phyloP scores from a whole-genome alignment of 2,888 invertebrate genomes.

The Serrognathus titanus region DNA sequence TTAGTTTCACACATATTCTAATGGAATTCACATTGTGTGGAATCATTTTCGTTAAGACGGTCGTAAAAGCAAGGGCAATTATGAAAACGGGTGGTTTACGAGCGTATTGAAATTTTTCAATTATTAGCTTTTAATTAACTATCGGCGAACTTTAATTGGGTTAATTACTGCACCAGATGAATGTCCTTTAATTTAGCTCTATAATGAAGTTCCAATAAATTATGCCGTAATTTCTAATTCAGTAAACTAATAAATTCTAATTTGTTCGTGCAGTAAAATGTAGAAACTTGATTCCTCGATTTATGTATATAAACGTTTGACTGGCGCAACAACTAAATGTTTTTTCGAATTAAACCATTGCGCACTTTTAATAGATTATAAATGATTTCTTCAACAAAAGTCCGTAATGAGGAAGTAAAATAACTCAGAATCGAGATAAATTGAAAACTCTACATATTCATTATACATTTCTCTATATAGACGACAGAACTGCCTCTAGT shows the following conservation, averaged over 20 bases:
- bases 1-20: constrained; percentile 25
- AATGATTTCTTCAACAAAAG: background rate
- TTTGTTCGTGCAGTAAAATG: too few species aligned
- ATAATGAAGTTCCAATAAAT: too few species aligned
- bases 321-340: too few species aligned
- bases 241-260: too few species aligned
- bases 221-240: too few species aligned
- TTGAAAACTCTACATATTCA: background rate
- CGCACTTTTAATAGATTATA: too few species aligned
- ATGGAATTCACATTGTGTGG: constrained; percentile 15
- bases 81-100: background rate
- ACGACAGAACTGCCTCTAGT: background rate
- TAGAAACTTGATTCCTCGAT: too few species aligned
- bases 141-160: background rate
- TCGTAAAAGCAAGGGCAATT: constrained; percentile 1
- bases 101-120: background rate
- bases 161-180: constrained; percentile 3
- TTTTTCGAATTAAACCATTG: too few species aligned
- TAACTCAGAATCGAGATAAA: constrained; percentile 1
- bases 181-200: background rate
- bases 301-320: too few species aligned
- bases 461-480: background rate
- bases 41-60: constrained; percentile 1
- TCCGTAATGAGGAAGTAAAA: background rate
- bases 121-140: background rate